Evolutionary conservation across 2,888 invertebrate species (phyloP).

Genomic region (Galeruca laticollis): DNA sequence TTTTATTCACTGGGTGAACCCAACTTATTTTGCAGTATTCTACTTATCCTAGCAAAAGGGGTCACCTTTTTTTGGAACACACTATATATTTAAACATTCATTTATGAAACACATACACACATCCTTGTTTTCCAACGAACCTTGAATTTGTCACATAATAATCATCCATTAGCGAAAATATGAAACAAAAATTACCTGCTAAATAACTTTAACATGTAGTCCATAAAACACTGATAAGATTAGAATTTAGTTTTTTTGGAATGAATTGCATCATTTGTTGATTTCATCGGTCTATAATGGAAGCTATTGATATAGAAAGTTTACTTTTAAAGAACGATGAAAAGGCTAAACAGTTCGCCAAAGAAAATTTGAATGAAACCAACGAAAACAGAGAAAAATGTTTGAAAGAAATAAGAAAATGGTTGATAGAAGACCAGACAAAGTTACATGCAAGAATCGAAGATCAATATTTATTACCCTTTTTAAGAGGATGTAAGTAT

Average conservation of each 20-base stretch:
- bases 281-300: neutral
- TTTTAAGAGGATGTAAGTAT: conserved; percentile 74
- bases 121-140: no score
- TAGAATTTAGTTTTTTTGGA: neutral
- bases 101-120: no score
- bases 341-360: conserved; percentile 52
- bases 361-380: conserved; percentile 60
- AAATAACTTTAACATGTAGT: no score
- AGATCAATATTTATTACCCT: conserved; percentile 69
- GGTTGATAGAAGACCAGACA: conserved; percentile 66
- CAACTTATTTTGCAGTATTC: no score
- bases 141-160: no score
- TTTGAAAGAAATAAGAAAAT: conserved; percentile 61
- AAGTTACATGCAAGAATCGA: conserved; percentile 66
- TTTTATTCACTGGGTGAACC: no score
- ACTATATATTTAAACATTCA: no score
- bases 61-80: no score
- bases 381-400: conserved; percentile 51
- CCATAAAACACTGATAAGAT: conserved; percentile 1
- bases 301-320: neutral
- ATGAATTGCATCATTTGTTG: neutral
- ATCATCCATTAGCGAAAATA: no score
- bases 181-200: no score
- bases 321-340: conserved; percentile 41
- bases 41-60: no score